Evolutionary conservation across 2,888 invertebrate genomes (phyloP), one percentile per base, ranked within the genome.

Genomic region (Tetramorium bicarinatum): DNA sequence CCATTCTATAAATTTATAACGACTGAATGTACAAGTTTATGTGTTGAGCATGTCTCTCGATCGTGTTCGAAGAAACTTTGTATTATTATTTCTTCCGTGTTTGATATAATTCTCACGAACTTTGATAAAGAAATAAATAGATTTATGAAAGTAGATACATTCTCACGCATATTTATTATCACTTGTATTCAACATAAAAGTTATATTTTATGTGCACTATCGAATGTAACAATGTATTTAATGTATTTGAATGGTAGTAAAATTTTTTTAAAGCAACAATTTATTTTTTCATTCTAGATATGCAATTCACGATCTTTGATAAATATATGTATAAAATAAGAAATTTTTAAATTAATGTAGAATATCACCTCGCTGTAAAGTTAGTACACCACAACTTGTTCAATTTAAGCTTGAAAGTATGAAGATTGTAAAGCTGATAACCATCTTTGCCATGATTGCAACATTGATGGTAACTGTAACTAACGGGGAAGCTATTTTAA

Each of bases 61-160:
- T 49, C n/a, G 49, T 49, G 49, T 41, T 41, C 62, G 41, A 64
- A 6, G 4, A 21, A 64, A 38, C 7, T 3, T 18, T 15, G 3
- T 38, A 62, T 61, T 64, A 21, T 21, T 64, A 34, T 8, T 25
- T 15, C 1, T 66, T 44, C 15, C 3, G 0, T 66, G 0, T 64
- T 25, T 9, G 25, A 25, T 66, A 66, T 25, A 66, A 66, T 64
- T 13, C 6, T 3, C 15, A 64, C 15, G 3, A 64, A 21, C 41
- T 64, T 62, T 62, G 38, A 62, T 64, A 64, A 64, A 64, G 3
- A 64, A 38, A 38, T n/a, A 2, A 62, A 11, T 29, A 29, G 29
- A 29, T 29, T 29, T 29, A 29, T 29, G 0, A 29, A 4, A 29
- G 29, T 2, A 29, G 29, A 4, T 29, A 29, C 4, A 29, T 29